phyloP scores from a whole-genome alignment of 2,797 vertebrate species.

The Parambassis ranga region DNA sequence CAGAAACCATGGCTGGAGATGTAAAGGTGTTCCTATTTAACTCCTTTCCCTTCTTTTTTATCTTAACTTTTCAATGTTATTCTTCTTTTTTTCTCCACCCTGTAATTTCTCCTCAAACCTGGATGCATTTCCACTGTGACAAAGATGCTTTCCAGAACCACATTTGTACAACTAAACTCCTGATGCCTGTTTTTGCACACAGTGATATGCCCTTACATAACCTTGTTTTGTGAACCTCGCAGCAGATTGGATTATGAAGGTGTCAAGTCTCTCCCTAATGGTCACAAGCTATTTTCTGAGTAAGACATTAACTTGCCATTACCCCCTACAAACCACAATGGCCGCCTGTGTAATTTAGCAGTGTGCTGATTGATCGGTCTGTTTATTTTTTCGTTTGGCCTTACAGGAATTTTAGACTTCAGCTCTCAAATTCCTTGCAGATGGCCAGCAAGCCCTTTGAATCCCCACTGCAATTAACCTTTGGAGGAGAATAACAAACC shows the following conservation, averaged over 20 bases:
- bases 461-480: constrained; percentile 75
- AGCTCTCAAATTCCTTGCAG: constrained; percentile 74
- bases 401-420: constrained; percentile 67
- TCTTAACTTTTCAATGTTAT: neutral
- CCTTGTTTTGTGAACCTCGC: constrained; percentile 10
- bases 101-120: neutral
- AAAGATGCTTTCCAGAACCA: constrained; percentile 6
- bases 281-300: constrained; percentile 54
- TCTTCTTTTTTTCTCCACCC: neutral
- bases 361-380: constrained; percentile 67
- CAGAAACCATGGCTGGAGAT: constrained; percentile 22
- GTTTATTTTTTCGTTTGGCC: constrained; percentile 71
- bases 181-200: neutral
- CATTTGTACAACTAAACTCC: neutral
- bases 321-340: constrained; percentile 52
- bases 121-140: neutral
- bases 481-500: constrained; percentile 71
- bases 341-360: constrained; percentile 48
- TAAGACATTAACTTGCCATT: constrained; percentile 66
- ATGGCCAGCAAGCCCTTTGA: constrained; percentile 64
- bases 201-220: constrained; percentile 13
- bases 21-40: constrained; percentile 14
- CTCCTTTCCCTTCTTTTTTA: neutral
- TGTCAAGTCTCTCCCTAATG: constrained; percentile 45
- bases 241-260: constrained; percentile 46